Conservation (phyloP, 2,797 vertebrate genomes). For the Tinamus major region DNA sequence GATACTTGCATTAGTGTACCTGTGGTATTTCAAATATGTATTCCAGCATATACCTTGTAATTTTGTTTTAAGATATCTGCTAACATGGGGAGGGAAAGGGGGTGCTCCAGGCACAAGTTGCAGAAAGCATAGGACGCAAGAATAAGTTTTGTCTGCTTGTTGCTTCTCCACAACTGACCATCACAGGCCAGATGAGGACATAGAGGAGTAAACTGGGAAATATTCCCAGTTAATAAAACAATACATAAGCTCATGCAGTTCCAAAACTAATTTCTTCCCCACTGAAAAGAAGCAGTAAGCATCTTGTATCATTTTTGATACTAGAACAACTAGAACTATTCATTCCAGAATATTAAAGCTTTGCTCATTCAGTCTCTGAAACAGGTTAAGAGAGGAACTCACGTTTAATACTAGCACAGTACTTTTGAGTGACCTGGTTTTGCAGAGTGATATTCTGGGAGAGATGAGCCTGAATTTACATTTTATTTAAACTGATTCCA, state of each 20-base stretch:
- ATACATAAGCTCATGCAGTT: conserved; percentile 7
- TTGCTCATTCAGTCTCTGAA: neutral
- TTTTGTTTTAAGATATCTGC: neutral
- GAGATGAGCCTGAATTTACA: neutral
- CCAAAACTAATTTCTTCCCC: conserved; percentile 31
- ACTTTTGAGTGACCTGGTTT: neutral
- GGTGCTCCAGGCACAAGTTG: neutral
- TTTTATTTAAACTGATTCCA: neutral
- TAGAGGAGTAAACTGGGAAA: conserved; percentile 31
- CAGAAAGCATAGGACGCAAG: neutral
- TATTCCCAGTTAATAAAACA: conserved; percentile 29
- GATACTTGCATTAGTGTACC: neutral
- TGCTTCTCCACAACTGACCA: neutral
- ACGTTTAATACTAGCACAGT: neutral
- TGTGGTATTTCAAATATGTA: neutral
- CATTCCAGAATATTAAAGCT: neutral
- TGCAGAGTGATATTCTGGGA: neutral
- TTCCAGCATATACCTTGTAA: neutral
- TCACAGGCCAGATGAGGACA: conserved; percentile 8
- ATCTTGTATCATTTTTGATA: conserved; percentile 29
- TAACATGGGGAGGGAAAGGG: neutral
- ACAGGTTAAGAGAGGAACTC: neutral
- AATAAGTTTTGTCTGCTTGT: neutral
- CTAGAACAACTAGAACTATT: conserved; percentile 1
- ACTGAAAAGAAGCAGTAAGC: conserved; percentile 26